A percentile compares a stretch with the other conserved stretches of the same genome.
Conservation (phyloP, 2,888 invertebrate species). For the Gari tellinella region DNA sequence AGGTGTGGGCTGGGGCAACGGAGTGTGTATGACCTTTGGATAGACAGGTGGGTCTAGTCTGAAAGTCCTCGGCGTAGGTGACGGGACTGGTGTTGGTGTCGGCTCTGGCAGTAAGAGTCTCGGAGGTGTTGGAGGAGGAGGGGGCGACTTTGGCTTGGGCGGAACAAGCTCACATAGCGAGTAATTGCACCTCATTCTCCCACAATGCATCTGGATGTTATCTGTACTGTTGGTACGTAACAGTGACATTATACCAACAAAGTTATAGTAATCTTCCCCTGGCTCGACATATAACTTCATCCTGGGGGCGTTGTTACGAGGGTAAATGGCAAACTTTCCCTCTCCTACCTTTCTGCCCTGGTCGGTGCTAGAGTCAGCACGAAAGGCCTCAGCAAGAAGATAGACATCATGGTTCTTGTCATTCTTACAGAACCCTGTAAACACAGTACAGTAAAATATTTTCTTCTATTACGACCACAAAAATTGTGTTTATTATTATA, state of each 20-base stretch:
- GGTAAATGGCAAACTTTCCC: conserved; percentile 81
- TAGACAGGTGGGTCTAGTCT: conserved; percentile 2
- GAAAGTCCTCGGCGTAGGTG: conserved; percentile 16
- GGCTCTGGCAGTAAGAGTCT: conserved; percentile 10
- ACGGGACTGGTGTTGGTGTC: conserved; percentile 2
- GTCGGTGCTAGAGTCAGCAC: conserved; percentile 61
- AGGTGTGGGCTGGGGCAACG: neutral
- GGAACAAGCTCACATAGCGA: conserved; percentile 67
- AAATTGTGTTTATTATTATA: too few relatives aligned
- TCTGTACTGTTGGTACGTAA: conserved; percentile 75
- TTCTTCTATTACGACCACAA: too few relatives aligned
- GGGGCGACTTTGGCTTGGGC: conserved; percentile 49
- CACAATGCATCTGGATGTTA: conserved; percentile 81
- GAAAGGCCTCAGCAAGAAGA: conserved; percentile 78
- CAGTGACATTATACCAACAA: conserved; percentile 75
- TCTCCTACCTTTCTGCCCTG: conserved; percentile 77
- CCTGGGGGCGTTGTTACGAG: conserved; percentile 77
- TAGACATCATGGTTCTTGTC: conserved; percentile 81
- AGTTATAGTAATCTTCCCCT: conserved; percentile 78
- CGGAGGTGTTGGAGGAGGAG: conserved; percentile 37
- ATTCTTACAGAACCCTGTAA: conserved; percentile 80
- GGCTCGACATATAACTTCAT: conserved; percentile 73
- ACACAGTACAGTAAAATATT: too few relatives aligned
- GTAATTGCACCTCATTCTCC: conserved; percentile 74
- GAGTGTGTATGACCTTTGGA: neutral